Conservation (phyloP, 2,888 invertebrate genomes). For the Lasioglossum zephyrum region DNA sequence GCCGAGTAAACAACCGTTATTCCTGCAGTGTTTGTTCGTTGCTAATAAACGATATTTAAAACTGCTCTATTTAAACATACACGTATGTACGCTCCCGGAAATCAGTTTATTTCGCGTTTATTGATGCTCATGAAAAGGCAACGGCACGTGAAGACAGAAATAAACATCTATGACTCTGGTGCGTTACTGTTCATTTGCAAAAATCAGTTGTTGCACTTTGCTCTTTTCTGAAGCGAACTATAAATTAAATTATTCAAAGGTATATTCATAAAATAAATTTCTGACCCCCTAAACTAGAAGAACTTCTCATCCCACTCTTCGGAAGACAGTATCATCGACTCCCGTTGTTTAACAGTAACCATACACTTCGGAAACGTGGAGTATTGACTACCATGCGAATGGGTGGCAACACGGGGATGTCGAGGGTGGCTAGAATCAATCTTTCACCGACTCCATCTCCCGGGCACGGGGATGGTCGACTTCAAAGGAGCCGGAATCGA, state of each 20-base stretch:
- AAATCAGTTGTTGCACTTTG: too few species aligned
- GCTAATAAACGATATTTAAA: conserved; percentile 31
- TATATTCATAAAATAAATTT: background rate
- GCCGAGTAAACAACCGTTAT: conserved; percentile 36
- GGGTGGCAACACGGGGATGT: background rate
- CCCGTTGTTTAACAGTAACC: background rate
- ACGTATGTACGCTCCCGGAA: too few species aligned
- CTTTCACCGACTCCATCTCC: conserved; percentile 39
- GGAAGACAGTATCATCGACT: background rate
- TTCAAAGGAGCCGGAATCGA: conserved; percentile 53
- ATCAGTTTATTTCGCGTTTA: conserved; percentile 1
- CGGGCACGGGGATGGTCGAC: conserved; percentile 17
- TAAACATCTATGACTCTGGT: background rate
- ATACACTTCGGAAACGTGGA: background rate
- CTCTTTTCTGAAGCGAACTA: too few species aligned
- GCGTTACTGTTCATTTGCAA: too few species aligned
- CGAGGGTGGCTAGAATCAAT: conserved; percentile 42
- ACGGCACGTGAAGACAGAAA: background rate
- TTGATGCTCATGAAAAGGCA: background rate
- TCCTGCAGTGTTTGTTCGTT: conserved; percentile 30
- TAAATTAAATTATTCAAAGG: too few species aligned
- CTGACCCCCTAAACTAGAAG: background rate
- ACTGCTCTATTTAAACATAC: background rate
- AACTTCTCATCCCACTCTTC: background rate
- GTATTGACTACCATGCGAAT: background rate